Conservation (phyloP, 2,888 invertebrate species). For the Penaeus monodon region DNA sequence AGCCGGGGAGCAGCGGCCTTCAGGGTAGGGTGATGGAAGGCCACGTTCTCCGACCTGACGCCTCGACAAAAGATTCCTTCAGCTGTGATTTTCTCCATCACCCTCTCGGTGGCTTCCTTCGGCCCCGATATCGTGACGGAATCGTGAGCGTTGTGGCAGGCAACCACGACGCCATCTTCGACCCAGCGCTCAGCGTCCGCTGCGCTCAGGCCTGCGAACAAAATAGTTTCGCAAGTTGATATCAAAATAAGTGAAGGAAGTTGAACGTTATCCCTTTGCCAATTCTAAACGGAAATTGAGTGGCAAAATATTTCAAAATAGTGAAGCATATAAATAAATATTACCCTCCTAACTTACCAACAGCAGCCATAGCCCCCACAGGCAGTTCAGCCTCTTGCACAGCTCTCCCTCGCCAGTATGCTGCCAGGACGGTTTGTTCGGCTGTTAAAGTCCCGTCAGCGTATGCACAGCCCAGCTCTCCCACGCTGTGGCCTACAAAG, state of each 20-base stretch:
- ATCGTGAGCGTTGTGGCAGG: slow-evolving; percentile 95
- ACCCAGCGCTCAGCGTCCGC: slow-evolving; percentile 81
- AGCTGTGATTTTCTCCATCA: slow-evolving; percentile 79
- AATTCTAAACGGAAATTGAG: neutral
- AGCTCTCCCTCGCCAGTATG: slow-evolving; percentile 92
- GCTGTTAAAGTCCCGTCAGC: slow-evolving; percentile 95
- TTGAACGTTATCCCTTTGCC: neutral
- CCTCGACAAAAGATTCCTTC: slow-evolving; percentile 86
- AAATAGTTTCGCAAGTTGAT: slow-evolving; percentile 11
- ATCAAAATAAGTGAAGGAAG: neutral
- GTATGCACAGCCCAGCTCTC: slow-evolving; percentile 95
- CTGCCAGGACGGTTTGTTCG: slow-evolving; percentile 92
- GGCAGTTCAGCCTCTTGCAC: slow-evolving; percentile 82
- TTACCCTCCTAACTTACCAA: slow-evolving; percentile 74
- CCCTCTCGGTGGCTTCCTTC: slow-evolving; percentile 77
- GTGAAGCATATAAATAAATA: neutral
- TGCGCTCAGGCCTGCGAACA: slow-evolving; percentile 78
- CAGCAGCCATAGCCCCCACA: slow-evolving; percentile 90
- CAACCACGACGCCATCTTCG: slow-evolving; percentile 84
- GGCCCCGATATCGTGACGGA: slow-evolving; percentile 96
- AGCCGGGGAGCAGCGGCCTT: slow-evolving; percentile 86
- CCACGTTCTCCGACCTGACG: slow-evolving; percentile 88
- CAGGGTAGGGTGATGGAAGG: slow-evolving; percentile 96
- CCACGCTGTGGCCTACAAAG: slow-evolving; percentile 95
- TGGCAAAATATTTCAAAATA: neutral